Evolutionary conservation across 2,888 invertebrate genomes (phyloP).

Genomic region (Norana najaformis): DNA sequence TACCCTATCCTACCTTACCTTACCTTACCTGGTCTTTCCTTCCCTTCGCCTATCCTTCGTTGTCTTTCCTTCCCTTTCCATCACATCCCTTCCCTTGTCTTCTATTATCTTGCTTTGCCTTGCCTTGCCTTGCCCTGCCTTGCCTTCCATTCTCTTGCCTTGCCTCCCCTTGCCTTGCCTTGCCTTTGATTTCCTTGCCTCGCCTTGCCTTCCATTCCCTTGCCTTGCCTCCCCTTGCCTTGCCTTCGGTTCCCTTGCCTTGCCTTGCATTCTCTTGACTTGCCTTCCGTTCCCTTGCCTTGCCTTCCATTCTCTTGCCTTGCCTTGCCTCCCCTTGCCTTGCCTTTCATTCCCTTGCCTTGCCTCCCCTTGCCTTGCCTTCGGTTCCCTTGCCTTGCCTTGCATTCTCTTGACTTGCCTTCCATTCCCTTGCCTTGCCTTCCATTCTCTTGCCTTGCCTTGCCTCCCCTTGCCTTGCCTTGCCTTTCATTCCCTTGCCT

Average conservation of each 20-base stretch:
- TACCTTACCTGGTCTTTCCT: background rate
- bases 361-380: background rate
- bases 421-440: background rate
- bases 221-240: background rate
- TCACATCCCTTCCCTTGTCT: background rate
- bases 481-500: background rate
- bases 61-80: background rate
- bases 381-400: background rate
- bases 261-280: background rate
- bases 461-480: background rate
- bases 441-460: background rate
- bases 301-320: no score
- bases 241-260: background rate
- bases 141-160: no score
- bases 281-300: no score
- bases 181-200: background rate
- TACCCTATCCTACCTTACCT: no score
- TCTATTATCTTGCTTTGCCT: background rate
- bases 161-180: no score
- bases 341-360: no score
- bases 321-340: no score
- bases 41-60: no score
- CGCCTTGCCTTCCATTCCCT: background rate
- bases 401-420: background rate
- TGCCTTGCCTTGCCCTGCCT: background rate